phyloP scores from a whole-genome alignment of 2,888 invertebrate genomes.

The Orthosia incerta region DNA sequence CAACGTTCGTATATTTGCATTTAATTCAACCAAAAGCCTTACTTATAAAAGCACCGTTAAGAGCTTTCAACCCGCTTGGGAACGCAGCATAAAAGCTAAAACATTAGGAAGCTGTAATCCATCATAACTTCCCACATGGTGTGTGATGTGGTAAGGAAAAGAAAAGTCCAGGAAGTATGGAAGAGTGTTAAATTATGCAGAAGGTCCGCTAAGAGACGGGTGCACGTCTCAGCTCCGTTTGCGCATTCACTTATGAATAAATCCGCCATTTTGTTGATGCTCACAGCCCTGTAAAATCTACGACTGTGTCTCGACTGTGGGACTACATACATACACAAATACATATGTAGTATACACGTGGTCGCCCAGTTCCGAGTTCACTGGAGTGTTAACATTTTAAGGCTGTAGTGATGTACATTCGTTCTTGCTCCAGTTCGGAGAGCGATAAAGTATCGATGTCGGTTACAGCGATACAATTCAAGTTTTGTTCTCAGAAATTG shows the following conservation, averaged over 20 bases:
- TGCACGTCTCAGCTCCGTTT: constrained; percentile 34
- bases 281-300: constrained; percentile 42
- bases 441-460: constrained; percentile 6
- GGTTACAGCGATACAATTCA: background rate
- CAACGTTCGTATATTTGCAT: constrained; percentile 5
- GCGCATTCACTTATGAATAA: constrained; percentile 59
- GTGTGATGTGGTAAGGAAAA: constrained; percentile 13
- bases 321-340: background rate
- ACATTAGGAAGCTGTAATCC: constrained; percentile 21
- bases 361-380: constrained; percentile 16
- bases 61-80: constrained; percentile 10
- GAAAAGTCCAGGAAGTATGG: constrained; percentile 22
- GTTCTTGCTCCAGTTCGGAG: constrained; percentile 10
- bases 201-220: constrained; percentile 35
- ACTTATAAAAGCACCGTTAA: background rate
- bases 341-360: constrained; percentile 23
- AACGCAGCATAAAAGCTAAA: background rate
- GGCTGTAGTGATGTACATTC: background rate
- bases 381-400: constrained; percentile 31
- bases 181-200: constrained; percentile 57
- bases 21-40: constrained; percentile 9
- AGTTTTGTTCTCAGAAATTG: background rate
- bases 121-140: constrained; percentile 25
- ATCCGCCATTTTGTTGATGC: constrained; percentile 42
- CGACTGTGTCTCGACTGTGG: constrained; percentile 23